These are phyloP conservation scores for Aurelia aurita complex sp. Pacific DNA, from an alignment of 30 jellyfish, hydroid and myxozoan genomes.

Conservation along the genomic window DNA sequence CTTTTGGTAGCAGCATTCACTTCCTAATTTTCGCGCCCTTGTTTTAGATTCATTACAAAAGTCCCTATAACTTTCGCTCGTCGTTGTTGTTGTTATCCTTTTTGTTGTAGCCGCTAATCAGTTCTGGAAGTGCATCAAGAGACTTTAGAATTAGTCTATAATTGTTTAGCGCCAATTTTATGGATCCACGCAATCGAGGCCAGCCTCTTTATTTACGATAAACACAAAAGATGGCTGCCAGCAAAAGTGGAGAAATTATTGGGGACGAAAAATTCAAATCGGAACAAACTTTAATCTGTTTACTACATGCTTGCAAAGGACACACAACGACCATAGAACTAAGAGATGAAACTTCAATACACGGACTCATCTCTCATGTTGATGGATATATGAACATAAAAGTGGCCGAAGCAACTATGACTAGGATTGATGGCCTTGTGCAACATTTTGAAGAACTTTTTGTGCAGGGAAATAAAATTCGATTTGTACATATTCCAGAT, in stretches of 20 bases:
- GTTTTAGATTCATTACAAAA: no score
- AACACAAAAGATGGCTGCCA: slow-evolving; percentile 25
- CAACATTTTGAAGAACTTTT: slow-evolving; percentile 49
- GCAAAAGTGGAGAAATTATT: slow-evolving; percentile 12
- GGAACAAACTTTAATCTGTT: slow-evolving; percentile 69
- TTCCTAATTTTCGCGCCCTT: no score
- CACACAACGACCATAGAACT: slow-evolving; percentile 81
- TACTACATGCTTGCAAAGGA: slow-evolving; percentile 87
- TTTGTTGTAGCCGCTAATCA: no score
- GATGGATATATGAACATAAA: slow-evolving; percentile 91
- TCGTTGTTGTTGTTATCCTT: no score
- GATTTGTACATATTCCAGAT: slow-evolving; percentile 93
- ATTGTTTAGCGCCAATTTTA: no score
- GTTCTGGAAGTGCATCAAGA: no score
- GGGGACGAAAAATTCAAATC: slow-evolving; percentile 75
- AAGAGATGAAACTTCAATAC: slow-evolving; percentile 73
- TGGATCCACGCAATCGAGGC: slow-evolving; percentile 3
- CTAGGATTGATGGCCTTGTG: slow-evolving; percentile 48
- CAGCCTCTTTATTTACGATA: neutral
- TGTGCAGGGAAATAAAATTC: slow-evolving; percentile 72
- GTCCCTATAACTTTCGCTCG: no score
- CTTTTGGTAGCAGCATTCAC: no score
- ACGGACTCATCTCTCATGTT: slow-evolving; percentile 66
- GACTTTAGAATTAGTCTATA: no score
- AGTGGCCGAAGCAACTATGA: slow-evolving; percentile 41